Base-by-base conservation (phyloP, 1,140 invertebrate genomes). In the Hycleus phaleratus region DNA sequence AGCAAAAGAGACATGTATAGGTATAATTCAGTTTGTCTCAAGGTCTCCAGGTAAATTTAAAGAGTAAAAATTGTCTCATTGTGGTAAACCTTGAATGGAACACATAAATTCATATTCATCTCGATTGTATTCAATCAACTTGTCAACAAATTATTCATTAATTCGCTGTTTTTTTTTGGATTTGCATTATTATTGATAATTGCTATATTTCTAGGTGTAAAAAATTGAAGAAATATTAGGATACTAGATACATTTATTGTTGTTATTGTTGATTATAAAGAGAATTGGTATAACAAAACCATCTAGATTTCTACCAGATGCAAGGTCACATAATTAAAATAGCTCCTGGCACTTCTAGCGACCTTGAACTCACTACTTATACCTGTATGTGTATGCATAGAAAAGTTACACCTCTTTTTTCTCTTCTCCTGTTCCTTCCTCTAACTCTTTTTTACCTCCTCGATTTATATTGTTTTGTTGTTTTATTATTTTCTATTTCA, bases 311-410 rank as follows among this genome's bases (percentile, higher is more conserved):
- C 38, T 51, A 32, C 39, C 50, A 57, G 54, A 49, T 49, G 50
- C 59, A 63, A 60, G 62, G 59, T 61, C 59, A 61, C 48, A 49
- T 55, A 58, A 61, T 54, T 63, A 57, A 58, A 63, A 58, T 48
- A 62, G 50, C 52, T 60, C 26, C 55, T 55, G 52, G 49, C 50
- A 64, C 48, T 62, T 59, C 42, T 52, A 59, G 32, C 49, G 57
- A 59, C 61, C 61, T 62, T 62, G 61, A 62, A 61, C 58, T 45
- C 46, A 32, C 32, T 32, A 5, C 18, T 18, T 18, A 18, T 18
- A 18, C 18, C 18, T 18, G 18, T 18, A 18, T 18, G 18, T 18
- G 18, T 18, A 18, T 18, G 18, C 18, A 18, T 32, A 32, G 4
- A 32, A 2, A 32, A 32, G 32, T 32, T 32, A 32, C 32, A 32